Conservation (phyloP, 2,797 vertebrate genomes). For the Sitta carolinensis region DNA sequence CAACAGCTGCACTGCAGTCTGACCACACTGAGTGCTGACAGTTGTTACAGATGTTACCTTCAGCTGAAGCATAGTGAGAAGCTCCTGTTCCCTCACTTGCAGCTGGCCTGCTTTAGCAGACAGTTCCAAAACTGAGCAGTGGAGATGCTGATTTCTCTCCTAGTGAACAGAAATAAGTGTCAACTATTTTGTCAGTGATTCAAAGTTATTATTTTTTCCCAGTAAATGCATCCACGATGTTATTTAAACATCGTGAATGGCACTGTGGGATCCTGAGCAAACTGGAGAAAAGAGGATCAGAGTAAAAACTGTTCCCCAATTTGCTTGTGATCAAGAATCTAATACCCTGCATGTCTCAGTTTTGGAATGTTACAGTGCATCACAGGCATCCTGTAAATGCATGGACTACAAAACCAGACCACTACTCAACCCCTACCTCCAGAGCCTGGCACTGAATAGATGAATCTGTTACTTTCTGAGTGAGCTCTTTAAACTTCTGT, state of each 20-base stretch:
- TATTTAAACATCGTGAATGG: neutral
- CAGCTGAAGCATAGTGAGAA: constrained; percentile 84
- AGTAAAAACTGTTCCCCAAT: neutral
- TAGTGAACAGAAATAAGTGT: constrained; percentile 52
- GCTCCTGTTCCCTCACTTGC: constrained; percentile 87
- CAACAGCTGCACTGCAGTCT: neutral
- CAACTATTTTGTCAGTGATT: neutral
- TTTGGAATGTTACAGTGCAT: neutral
- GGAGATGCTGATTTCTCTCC: constrained; percentile 86
- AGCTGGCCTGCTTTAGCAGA: constrained; percentile 84
- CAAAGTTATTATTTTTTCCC: neutral
- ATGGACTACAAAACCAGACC: neutral
- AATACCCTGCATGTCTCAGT: neutral
- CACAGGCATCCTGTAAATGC: neutral
- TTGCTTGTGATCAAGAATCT: neutral
- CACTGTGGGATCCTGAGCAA: neutral
- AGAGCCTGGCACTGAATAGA: constrained; percentile 78
- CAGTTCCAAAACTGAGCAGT: constrained; percentile 79
- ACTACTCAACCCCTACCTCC: constrained; percentile 74
- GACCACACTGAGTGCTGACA: neutral
- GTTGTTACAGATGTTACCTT: constrained; percentile 80
- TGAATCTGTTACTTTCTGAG: constrained; percentile 73
- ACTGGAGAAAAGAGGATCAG: neutral
- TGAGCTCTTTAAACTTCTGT: constrained; percentile 78
- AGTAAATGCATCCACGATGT: accelerated